phyloP scores from a whole-genome alignment of 2,797 vertebrate genomes.

The Chloroceryle amazona region DNA sequence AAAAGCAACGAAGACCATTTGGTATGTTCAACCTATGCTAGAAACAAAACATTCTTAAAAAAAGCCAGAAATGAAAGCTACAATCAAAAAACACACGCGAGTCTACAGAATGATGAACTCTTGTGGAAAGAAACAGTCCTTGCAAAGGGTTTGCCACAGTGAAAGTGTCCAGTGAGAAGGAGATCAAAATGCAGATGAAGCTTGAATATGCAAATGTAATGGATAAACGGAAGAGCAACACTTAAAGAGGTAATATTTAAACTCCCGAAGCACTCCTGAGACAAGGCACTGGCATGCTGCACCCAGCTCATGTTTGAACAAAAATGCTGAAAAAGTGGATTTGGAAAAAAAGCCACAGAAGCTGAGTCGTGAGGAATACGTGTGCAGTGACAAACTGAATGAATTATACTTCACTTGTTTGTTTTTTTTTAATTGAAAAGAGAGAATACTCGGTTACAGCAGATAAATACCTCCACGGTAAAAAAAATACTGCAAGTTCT shows the following conservation, averaged over 20 bases:
- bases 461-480: not conserved
- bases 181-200: not conserved
- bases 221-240: not conserved
- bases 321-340: not conserved
- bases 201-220: not conserved
- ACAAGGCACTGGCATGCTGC: not conserved
- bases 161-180: not conserved
- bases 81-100: not conserved
- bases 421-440: not conserved
- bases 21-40: not conserved
- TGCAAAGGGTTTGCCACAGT: not conserved
- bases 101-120: not conserved
- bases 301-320: not conserved
- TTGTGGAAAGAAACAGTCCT: not conserved
- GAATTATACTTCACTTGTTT: not conserved
- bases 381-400: not conserved
- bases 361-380: not conserved
- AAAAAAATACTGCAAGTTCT: not conserved
- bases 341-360: not conserved
- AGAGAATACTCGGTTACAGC: not conserved
- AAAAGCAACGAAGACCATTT: not conserved
- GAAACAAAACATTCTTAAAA: not conserved
- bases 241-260: not conserved
- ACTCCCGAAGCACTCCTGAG: not conserved
- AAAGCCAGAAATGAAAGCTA: not conserved